phyloP scores from a whole-genome alignment of 2,888 invertebrate species.

The Penaeus monodon region DNA sequence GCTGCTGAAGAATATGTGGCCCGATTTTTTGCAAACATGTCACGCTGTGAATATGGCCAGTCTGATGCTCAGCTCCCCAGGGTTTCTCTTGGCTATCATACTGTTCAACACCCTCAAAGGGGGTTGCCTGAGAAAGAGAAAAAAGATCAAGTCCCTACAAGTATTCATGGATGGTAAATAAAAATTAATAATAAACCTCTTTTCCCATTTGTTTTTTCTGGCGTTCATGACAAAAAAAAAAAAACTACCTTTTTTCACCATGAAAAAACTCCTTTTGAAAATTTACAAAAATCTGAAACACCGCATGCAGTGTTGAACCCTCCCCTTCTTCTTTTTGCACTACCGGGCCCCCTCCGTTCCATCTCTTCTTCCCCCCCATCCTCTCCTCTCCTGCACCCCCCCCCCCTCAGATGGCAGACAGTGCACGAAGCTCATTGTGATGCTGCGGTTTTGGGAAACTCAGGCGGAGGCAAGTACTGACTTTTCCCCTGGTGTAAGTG shows the following conservation, averaged over 20 bases:
- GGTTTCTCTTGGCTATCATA: constrained; percentile 79
- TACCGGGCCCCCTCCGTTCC: constrained; percentile 38
- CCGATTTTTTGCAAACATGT: constrained; percentile 88
- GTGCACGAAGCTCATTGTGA: constrained; percentile 75
- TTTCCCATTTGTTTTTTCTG: too few species aligned
- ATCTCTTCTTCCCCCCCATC: constrained; percentile 51
- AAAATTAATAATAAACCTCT: too few species aligned
- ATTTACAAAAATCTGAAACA: constrained; percentile 86
- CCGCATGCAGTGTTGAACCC: constrained; percentile 84
- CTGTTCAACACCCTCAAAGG: constrained; percentile 73
- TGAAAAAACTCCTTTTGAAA: constrained; percentile 87
- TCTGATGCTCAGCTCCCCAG: constrained; percentile 84
- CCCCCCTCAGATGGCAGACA: constrained; percentile 19
- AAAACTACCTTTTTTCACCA: constrained; percentile 88
- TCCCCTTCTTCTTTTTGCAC: constrained; percentile 45
- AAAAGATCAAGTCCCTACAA: not conserved
- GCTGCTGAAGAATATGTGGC: constrained; percentile 54
- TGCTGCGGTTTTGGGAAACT: constrained; percentile 85
- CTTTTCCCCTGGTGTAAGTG: constrained; percentile 90
- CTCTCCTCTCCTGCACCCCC: constrained; percentile 40
- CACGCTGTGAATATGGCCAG: constrained; percentile 90
- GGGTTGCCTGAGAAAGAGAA: constrained; percentile 73
- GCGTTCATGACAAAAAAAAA: too few species aligned
- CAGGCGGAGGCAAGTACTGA: constrained; percentile 91
- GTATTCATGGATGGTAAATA: not conserved